Evolutionary conservation across 2,797 vertebrate species (phyloP), one percentile per base, ranked within the genome.

Genomic region (Rhabdomys pumilio): DNA sequence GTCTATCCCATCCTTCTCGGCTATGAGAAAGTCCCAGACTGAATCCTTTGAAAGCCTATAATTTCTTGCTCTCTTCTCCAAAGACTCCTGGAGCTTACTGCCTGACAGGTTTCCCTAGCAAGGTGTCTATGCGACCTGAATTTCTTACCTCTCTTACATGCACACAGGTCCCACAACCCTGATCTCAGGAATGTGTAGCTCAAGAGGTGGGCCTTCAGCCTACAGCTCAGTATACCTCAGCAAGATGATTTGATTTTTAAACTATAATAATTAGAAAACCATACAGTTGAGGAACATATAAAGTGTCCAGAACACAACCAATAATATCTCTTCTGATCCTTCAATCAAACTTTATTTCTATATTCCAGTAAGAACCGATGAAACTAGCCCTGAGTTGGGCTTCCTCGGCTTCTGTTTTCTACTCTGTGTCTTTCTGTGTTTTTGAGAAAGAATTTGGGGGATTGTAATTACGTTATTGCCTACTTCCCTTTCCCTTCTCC

Each of bases 231-330:
- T 31, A 24, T 11, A n/a, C 41, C 61, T 79, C 41, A 82, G 80
- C 11, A 86, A 57, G n/a, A 41, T 76, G 67, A 76, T 81, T 59
- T 95, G 38, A 93, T 77, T 85, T 92, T 75, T 96, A 72, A 93
- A 89, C 31, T 76, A 47, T n/a, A 38, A 20, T 91, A 47, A 85
- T 82, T 67, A 89, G 84, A n/a, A 11, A 13, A 14, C 75, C 75
- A 69, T 41, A 87, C 17, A 65, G 29, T 77, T 29, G n/a, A 76
- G 24, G 57, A 90, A 67, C 20, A 81, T 53, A 55, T 4, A 79
- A 38, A 69, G 19, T 63, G 13, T 59, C 44, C 59, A 87, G 14
- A 76, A 95, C 75, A 93, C 81, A 85, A 59, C 82, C 57, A 67
- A 24, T 26, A 38, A 73, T 73, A 24, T 38, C 31, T 89, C 29